These are phyloP conservation scores for Cecropterus lyciades DNA, from an alignment of 1,140 invertebrate genomes.

Conservation along the genomic window DNA sequence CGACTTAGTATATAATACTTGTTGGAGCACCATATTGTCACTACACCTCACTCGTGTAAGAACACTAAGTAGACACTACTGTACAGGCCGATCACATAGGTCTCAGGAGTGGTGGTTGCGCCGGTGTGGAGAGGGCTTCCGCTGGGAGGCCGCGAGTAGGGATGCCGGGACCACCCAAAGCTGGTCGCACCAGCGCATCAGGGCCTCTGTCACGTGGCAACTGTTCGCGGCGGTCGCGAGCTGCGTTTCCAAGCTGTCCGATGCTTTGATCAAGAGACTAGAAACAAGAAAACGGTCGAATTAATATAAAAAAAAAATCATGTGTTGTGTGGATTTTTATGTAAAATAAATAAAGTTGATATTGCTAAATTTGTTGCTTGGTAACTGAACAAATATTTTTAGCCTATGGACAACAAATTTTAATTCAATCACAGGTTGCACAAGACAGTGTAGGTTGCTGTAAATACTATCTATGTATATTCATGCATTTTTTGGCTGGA, in stretches of 20 bases:
- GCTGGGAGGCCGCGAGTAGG: conserved; percentile 58
- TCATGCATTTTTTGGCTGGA: too few relatives aligned
- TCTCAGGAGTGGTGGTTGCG: conserved; percentile 67
- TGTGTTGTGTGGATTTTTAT: too few relatives aligned
- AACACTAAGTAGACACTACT: conserved; percentile 10
- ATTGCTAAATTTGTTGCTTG: too few relatives aligned
- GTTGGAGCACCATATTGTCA: conserved; percentile 47
- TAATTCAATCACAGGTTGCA: too few relatives aligned
- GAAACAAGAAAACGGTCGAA: conserved; percentile 11
- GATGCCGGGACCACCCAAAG: conserved; percentile 92
- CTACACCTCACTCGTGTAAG: neutral
- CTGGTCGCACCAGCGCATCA: conserved; percentile 89
- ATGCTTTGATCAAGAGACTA: conserved; percentile 84
- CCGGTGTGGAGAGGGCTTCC: conserved; percentile 64
- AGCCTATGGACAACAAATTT: too few relatives aligned
- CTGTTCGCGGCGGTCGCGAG: conserved; percentile 93
- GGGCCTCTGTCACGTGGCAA: conserved; percentile 91
- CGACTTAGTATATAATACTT: conserved; percentile 47
- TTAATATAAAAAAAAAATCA: too few relatives aligned
- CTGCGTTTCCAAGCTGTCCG: conserved; percentile 88
- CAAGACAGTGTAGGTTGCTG: too few relatives aligned
- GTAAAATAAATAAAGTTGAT: too few relatives aligned
- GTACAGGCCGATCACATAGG: neutral
- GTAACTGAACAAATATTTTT: too few relatives aligned
- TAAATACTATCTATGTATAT: too few relatives aligned